Percentiles rank a stretch among this genome's conserved stretches.
Conservation (phyloP, 2,888 invertebrate genomes). For the Dasysyrphus tricinctus region DNA sequence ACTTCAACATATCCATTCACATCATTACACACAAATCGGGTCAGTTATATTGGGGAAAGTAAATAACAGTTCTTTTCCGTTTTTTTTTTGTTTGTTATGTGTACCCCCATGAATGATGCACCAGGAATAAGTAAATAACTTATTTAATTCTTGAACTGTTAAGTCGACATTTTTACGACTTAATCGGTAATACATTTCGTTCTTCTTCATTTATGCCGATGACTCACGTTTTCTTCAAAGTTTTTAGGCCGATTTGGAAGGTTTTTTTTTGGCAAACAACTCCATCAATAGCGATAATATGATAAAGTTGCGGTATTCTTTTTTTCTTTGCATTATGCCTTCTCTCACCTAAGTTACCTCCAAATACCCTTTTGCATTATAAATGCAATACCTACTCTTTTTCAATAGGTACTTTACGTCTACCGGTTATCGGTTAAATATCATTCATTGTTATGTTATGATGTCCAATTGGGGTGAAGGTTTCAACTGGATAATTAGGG, state of each 20-base stretch:
- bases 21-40: conserved; percentile 49
- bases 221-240: conserved; percentile 61
- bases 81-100: conserved; percentile 15
- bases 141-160: conserved; percentile 53
- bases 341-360: neutral
- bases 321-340: neutral
- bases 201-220: conserved; percentile 31
- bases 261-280: conserved; percentile 48
- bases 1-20: conserved; percentile 11
- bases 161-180: conserved; percentile 57
- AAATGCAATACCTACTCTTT: no score
- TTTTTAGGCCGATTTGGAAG: conserved; percentile 40
- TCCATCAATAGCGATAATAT: neutral
- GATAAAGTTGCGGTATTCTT: neutral
- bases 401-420: no score
- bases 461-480: no score
- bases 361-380: no score
- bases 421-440: no score
- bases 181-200: conserved; percentile 59
- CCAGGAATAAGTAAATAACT: conserved; percentile 63
- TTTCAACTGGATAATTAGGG: no score
- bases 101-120: conserved; percentile 44
- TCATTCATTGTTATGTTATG: no score
- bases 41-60: conserved; percentile 65
- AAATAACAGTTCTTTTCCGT: conserved; percentile 42